These are phyloP conservation scores for Hyles vespertilio DNA, from an alignment of 1,140 invertebrate species.

Conservation along the genomic window DNA sequence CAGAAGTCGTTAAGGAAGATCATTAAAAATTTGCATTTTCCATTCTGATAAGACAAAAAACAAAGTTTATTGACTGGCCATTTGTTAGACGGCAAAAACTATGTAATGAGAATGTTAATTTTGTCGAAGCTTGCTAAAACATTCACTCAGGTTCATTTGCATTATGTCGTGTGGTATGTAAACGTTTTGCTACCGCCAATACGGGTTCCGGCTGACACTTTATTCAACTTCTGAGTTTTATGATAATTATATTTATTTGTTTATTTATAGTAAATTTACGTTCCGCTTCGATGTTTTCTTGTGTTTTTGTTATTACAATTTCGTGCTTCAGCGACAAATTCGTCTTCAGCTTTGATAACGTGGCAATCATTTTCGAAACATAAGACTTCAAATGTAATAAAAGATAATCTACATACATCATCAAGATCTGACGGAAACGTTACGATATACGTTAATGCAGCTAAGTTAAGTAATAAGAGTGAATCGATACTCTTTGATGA, in stretches of 20 bases:
- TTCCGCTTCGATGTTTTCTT: too few species aligned
- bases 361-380: too few species aligned
- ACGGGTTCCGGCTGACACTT: constrained; percentile 22
- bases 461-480: too few species aligned
- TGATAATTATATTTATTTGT: constrained; percentile 16
- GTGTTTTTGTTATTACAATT: too few species aligned
- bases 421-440: too few species aligned
- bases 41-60: constrained; percentile 31
- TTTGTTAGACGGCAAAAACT: constrained; percentile 59
- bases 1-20: constrained; percentile 3
- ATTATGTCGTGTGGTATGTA: constrained; percentile 61
- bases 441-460: too few species aligned
- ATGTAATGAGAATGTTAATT: constrained; percentile 53
- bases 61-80: constrained; percentile 42
- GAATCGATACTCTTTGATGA: too few species aligned
- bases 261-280: too few species aligned
- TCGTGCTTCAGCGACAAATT: too few species aligned
- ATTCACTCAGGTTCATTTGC: constrained; percentile 50
- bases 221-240: constrained; percentile 23
- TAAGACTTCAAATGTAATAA: too few species aligned
- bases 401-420: too few species aligned
- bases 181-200: constrained; percentile 55
- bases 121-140: constrained; percentile 46
- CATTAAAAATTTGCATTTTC: constrained; percentile 11
- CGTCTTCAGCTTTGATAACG: too few species aligned